A percentile compares a stretch with the other conserved stretches of the same genome.
phyloP scores from a whole-genome alignment of 2,888 invertebrate genomes.

The Ptychoptera albimana region DNA sequence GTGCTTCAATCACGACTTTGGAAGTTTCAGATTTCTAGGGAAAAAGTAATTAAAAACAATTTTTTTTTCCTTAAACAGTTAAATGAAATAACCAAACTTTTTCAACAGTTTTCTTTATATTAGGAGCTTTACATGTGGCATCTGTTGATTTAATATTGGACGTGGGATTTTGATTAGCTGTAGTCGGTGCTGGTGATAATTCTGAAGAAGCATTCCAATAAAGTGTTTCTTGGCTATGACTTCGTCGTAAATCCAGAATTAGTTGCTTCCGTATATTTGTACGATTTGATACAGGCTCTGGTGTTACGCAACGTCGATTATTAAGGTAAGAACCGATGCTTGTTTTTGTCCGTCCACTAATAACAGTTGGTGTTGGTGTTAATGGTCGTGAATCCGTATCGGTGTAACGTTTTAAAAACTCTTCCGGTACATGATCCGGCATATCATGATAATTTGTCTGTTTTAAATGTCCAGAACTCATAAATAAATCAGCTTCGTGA shows the following conservation, averaged over 20 bases:
- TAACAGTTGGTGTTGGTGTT: slow-evolving; percentile 63
- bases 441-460: slow-evolving; percentile 22
- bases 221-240: slow-evolving; percentile 34
- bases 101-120: too few species aligned
- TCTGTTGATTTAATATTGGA: too few species aligned
- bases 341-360: slow-evolving; percentile 49
- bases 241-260: slow-evolving; percentile 50
- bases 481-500: slow-evolving; percentile 28
- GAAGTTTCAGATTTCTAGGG: too few species aligned
- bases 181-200: slow-evolving; percentile 22
- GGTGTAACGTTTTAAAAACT: slow-evolving; percentile 62
- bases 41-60: too few species aligned
- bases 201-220: slow-evolving; percentile 34
- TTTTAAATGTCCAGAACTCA: slow-evolving; percentile 19
- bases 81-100: too few species aligned
- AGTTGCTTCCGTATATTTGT: slow-evolving; percentile 41
- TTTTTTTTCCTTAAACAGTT: too few species aligned
- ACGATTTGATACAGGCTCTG: slow-evolving; percentile 39
- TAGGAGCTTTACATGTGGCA: too few species aligned
- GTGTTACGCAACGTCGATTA: slow-evolving; percentile 49
- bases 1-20: too few species aligned
- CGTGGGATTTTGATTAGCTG: too few species aligned
- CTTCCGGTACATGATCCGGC: slow-evolving; percentile 54
- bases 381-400: slow-evolving; percentile 71
- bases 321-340: slow-evolving; percentile 36